Base-by-base conservation (phyloP, 2,888 invertebrate genomes). In the Schizotus pectinicornis region DNA sequence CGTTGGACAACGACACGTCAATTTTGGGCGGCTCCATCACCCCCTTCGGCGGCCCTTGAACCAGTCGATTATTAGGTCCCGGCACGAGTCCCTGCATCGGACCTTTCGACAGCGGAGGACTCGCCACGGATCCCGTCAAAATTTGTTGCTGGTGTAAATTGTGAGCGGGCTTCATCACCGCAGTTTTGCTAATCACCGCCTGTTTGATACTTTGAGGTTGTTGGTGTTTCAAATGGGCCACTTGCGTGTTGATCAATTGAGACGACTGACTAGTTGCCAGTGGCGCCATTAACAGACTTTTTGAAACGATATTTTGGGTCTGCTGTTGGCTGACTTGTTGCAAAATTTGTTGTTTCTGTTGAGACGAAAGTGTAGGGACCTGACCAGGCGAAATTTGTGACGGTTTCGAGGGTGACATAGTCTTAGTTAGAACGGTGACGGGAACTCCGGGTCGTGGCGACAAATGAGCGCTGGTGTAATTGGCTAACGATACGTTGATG, bases 1-100 rank as follows among this genome's bases (percentile, higher is more conserved):
- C 83, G n/a, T 82, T 82, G 9, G 81, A 68, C 75, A 83, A 78
- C 2, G 82, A 79, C 1, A 83, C 82, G 68, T 84, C 84, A 30
- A 84, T 81, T 69, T 84, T 84, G 0, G 83, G 82, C 14, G 84
- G 81, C 61, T 84, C 83, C 79, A 83, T 81, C 34, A 77, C 74
- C 34, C 79, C 74, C 59, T 79, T 79, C 1, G 48, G 35, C 84
- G 87, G 73, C 83, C 81, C 59, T 9, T 88, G 87, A 49, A 88
- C 83, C 12, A 86, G 81, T 54, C 83, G 78, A 8, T 80, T 79
- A 33, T 80, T 82, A 51, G 82, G 78, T 68, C 81, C 83, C 81
- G 68, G 32, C 62, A 71, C 67, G 7, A 65, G 67, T 22, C 66
- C 63, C 45, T 61, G 70, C 7, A 45, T 22, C 41, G 57, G 63